Conservation (phyloP, 2,888 invertebrate genomes). For the Temnothorax rugatulus region DNA sequence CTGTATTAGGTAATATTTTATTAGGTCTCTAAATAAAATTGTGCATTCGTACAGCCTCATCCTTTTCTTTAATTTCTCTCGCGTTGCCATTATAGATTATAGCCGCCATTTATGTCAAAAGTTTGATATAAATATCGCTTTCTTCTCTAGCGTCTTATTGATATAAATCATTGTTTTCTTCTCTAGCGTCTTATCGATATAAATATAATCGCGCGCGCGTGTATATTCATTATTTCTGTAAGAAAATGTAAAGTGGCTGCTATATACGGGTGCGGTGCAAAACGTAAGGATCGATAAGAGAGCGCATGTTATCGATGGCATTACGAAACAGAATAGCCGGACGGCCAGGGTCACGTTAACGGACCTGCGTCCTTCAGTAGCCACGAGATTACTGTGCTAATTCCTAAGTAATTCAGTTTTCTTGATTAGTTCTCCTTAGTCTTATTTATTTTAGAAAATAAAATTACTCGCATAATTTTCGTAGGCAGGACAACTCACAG, state of each 20-base stretch:
- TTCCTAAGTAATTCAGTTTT: constrained; percentile 7
- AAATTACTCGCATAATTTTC: constrained; percentile 4
- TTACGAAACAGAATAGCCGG: constrained; percentile 26
- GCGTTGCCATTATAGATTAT: background rate
- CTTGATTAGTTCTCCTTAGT: background rate
- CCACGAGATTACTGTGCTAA: constrained; percentile 19
- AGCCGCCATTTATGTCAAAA: constrained; percentile 11
- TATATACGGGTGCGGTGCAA: background rate
- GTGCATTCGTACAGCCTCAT: background rate
- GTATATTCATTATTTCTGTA: constrained; percentile 44
- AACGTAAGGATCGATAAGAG: constrained; percentile 43
- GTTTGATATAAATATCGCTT: background rate
- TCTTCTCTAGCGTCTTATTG: no score
- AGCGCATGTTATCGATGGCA: constrained; percentile 34
- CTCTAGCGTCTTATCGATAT: constrained; percentile 21
- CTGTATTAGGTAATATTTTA: background rate
- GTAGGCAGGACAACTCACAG: background rate
- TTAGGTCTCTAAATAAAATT: background rate
- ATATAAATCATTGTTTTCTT: constrained; percentile 4
- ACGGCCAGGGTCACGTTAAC: constrained; percentile 48
- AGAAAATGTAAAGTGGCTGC: constrained; percentile 46
- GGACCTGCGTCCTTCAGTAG: constrained; percentile 21
- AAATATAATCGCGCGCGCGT: constrained; percentile 19
- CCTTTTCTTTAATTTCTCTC: background rate
- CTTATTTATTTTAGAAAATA: background rate